Percentiles rank a stretch among this genome's conserved stretches.
Evolutionary conservation across 2,113 vertebrate genomes (phyloP).

Genomic region (Pluvialis apricaria): DNA sequence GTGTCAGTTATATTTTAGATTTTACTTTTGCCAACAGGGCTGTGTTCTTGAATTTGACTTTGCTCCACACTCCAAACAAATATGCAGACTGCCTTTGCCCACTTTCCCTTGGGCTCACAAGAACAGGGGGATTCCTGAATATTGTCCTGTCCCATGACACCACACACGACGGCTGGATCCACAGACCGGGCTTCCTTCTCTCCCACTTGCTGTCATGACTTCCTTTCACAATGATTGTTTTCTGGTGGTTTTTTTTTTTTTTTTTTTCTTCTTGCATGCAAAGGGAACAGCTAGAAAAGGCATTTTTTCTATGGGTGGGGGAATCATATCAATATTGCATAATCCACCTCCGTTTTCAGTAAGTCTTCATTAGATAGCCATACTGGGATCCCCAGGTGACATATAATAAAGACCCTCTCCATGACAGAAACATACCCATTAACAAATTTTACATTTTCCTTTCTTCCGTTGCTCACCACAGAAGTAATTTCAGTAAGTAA

Average conservation of each 20-base stretch:
- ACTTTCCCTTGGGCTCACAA: not conserved
- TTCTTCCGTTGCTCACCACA: constrained; percentile 51
- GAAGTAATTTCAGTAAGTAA: constrained; percentile 36
- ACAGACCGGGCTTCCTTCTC: not conserved
- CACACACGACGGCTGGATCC: accelerated
- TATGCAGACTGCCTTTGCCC: not conserved
- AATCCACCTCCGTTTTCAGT: constrained; percentile 36
- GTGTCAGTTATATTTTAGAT: constrained; percentile 48
- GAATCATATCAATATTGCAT: constrained; percentile 22
- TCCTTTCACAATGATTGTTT: not conserved
- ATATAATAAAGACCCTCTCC: constrained; percentile 26
- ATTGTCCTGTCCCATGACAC: not conserved
- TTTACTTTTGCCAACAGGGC: constrained; percentile 15
- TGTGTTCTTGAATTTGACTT: constrained; percentile 59
- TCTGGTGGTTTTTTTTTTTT: not conserved
- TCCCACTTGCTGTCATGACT: not conserved
- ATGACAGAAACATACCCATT: constrained; percentile 36
- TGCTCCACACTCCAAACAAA: not conserved
- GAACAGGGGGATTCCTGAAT: not conserved
- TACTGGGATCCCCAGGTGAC: constrained; percentile 37
- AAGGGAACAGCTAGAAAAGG: not conserved
- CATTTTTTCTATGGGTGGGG: not conserved
- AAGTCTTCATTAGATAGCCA: constrained; percentile 24
- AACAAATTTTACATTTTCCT: constrained; percentile 53
- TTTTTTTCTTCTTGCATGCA: not conserved